Evolutionary conservation across 2,797 vertebrate genomes (phyloP).

Genomic region (Spondyliosoma cantharus): DNA sequence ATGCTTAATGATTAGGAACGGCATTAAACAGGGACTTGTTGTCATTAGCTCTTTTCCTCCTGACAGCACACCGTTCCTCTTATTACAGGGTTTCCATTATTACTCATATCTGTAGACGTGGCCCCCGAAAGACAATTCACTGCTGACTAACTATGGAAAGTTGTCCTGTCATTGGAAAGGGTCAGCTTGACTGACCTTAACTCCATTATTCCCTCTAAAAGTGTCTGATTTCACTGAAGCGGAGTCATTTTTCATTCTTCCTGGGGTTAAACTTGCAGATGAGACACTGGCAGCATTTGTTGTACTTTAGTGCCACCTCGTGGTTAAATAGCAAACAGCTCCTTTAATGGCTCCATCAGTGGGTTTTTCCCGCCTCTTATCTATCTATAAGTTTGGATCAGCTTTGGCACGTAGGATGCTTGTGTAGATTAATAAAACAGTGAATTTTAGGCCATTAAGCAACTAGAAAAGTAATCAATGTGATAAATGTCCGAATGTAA

Average conservation of each 20-base stretch:
- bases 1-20: too few species aligned
- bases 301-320: slow-evolving; percentile 68
- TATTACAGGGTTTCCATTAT: not conserved
- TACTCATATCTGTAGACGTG: not conserved
- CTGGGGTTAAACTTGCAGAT: not conserved
- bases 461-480: too few species aligned
- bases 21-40: not conserved
- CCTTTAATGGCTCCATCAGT: not conserved
- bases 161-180: too few species aligned
- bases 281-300: slow-evolving; percentile 26
- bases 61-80: not conserved
- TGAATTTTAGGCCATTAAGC: not conserved
- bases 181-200: not conserved
- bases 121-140: not conserved
- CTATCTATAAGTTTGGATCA: not conserved
- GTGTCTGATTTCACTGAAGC: not conserved
- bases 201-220: not conserved
- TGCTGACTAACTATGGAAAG: not conserved
- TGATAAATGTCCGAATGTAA: not conserved
- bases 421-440: not conserved
- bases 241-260: not conserved
- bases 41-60: not conserved
- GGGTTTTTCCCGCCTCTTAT: not conserved
- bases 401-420: not conserved
- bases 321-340: slow-evolving; percentile 53